Evolutionary conservation across 2,113 vertebrate genomes (phyloP).

Genomic region (Megalops atlanticus): DNA sequence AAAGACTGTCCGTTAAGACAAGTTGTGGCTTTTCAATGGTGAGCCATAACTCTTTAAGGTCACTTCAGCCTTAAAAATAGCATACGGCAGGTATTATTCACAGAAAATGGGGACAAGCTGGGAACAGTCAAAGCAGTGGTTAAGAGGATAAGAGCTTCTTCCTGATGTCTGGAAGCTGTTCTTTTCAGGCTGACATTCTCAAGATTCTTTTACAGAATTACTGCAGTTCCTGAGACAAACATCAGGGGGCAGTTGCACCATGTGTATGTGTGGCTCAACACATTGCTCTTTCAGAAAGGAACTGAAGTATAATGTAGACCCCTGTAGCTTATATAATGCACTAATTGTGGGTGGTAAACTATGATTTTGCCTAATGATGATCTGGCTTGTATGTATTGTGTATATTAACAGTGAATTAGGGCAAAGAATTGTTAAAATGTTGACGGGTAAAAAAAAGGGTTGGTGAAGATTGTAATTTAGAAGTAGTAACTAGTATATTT

Average conservation of each 20-base stretch:
- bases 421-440: not conserved
- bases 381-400: not conserved
- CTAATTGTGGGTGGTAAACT: too few relatives aligned
- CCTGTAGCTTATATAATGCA: too few relatives aligned
- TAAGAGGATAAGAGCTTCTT: not conserved
- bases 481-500: too few relatives aligned
- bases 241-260: not conserved
- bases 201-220: not conserved
- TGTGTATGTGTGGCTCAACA: too few relatives aligned
- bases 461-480: too few relatives aligned
- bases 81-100: not conserved
- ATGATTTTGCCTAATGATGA: too few relatives aligned
- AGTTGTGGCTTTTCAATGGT: not conserved
- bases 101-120: not conserved
- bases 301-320: too few relatives aligned
- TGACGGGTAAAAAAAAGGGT: too few relatives aligned
- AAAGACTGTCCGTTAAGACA: not conserved
- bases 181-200: not conserved
- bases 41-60: slow-evolving; percentile 11
- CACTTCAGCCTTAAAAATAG: slow-evolving; percentile 15
- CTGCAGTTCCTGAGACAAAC: not conserved
- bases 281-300: too few relatives aligned
- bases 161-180: not conserved
- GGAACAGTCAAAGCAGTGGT: not conserved
- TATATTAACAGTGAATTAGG: not conserved